Evolutionary conservation across 2,888 invertebrate genomes (phyloP).

Genomic region (Stenolophus ochropezus): DNA sequence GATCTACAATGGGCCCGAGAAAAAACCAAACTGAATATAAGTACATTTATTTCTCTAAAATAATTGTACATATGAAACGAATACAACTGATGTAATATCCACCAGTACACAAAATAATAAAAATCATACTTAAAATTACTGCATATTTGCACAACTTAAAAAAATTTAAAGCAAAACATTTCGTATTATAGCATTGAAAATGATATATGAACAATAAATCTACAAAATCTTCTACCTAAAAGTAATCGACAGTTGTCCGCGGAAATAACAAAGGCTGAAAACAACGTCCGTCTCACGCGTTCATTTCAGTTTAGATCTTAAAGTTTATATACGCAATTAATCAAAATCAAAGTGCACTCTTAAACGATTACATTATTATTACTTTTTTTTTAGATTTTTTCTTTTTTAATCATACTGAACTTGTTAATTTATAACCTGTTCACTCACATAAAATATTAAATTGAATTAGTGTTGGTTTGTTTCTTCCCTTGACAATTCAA

Average conservation of each 20-base stretch:
- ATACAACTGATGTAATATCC: neutral
- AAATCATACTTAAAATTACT: constrained; percentile 22
- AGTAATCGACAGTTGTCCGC: neutral
- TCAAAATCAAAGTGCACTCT: constrained; percentile 56
- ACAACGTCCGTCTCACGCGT: neutral
- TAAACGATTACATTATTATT: constrained; percentile 59
- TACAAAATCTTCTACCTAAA: constrained; percentile 20
- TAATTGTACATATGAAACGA: constrained; percentile 8
- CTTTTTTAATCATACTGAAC: constrained; percentile 54
- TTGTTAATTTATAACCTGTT: constrained; percentile 54
- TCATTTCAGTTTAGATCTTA: constrained; percentile 35
- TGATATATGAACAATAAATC: constrained; percentile 41
- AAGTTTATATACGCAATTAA: constrained; percentile 22
- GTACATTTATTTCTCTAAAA: constrained; percentile 40
- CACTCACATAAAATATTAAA: constrained; percentile 58
- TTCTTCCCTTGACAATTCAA: constrained; percentile 54
- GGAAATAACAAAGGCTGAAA: neutral
- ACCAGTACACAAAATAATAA: constrained; percentile 1
- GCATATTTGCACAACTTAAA: constrained; percentile 35
- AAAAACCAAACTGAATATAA: neutral
- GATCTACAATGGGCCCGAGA: neutral
- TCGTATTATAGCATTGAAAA: constrained; percentile 49
- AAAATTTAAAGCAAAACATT: constrained; percentile 38
- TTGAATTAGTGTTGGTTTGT: constrained; percentile 49
- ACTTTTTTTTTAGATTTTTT: constrained; percentile 50